These are phyloP conservation scores for Amaurobius ferox DNA, from an alignment of 2,888 invertebrate genomes.

Conservation along the genomic window DNA sequence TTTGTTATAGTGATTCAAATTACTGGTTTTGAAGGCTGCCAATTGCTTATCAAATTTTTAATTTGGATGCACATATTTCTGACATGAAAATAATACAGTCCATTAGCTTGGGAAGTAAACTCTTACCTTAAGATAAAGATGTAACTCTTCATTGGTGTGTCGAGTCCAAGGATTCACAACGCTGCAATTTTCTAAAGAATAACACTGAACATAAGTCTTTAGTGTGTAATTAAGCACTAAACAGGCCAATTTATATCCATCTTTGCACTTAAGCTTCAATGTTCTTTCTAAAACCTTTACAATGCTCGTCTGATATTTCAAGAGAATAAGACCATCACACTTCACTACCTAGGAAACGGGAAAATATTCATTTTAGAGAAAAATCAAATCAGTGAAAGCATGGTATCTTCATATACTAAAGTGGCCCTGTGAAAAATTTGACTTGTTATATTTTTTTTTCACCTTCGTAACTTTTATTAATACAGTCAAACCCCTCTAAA, in stretches of 20 bases:
- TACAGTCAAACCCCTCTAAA: no score
- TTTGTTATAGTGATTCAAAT: no score
- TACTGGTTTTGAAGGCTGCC: no score
- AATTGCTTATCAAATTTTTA: no score
- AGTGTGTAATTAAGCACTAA: constrained; percentile 82
- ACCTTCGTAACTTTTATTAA: no score
- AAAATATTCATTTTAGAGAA: no score
- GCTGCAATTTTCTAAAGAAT: constrained; percentile 83
- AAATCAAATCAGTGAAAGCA: no score
- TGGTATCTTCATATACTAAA: no score
- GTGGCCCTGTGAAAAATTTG: no score
- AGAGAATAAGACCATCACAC: constrained; percentile 82
- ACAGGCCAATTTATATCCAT: constrained; percentile 83
- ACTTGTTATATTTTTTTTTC: no score
- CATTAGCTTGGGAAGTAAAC: not conserved
- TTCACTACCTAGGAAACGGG: constrained; percentile 81
- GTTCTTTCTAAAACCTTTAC: constrained; percentile 83
- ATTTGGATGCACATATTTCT: no score
- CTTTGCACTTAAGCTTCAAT: constrained; percentile 83
- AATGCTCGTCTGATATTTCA: constrained; percentile 82
- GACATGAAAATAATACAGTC: no score
- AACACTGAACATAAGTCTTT: constrained; percentile 82
- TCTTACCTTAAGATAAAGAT: constrained; percentile 50
- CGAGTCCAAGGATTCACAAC: constrained; percentile 78
- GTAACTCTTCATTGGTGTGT: constrained; percentile 32